Evolutionary conservation across 2,113 vertebrate genomes (phyloP).

Genomic region (Lepisosteus oculatus): DNA sequence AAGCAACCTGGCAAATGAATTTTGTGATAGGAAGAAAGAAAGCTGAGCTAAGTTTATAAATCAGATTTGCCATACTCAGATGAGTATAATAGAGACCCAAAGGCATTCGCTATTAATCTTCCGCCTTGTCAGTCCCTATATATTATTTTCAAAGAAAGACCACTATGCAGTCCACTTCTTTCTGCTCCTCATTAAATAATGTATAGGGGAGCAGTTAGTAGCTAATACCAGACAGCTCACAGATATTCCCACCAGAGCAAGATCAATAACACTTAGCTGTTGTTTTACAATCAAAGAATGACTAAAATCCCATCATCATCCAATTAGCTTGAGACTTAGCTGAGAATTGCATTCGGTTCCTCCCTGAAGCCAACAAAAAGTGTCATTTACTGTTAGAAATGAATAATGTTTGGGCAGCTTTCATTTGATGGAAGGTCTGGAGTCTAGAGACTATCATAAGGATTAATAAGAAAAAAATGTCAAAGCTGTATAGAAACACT

Average conservation of each 20-base stretch:
- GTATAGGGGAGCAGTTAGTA: slow-evolving; percentile 70
- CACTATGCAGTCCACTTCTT: slow-evolving; percentile 52
- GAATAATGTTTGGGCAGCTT: slow-evolving; percentile 15
- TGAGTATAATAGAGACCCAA: slow-evolving; percentile 16
- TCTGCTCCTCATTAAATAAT: slow-evolving; percentile 75
- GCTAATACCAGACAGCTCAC: slow-evolving; percentile 69
- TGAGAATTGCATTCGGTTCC: no score
- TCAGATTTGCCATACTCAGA: no score
- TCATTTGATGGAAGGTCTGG: slow-evolving; percentile 22
- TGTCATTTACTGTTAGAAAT: slow-evolving; percentile 21
- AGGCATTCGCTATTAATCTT: neutral
- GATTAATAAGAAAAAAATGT: slow-evolving; percentile 41
- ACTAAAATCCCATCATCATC: slow-evolving; percentile 67
- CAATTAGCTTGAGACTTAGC: slow-evolving; percentile 61
- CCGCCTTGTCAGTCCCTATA: slow-evolving; percentile 21
- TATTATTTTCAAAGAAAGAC: slow-evolving; percentile 45
- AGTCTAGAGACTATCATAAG: slow-evolving; percentile 14
- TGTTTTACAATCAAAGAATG: slow-evolving; percentile 72
- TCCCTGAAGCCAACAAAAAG: neutral
- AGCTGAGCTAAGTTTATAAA: no score
- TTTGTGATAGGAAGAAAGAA: no score
- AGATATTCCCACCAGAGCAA: slow-evolving; percentile 61
- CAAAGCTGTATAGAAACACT: slow-evolving; percentile 22
- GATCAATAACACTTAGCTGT: slow-evolving; percentile 86
- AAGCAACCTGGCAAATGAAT: no score